These are phyloP conservation scores for Parnassius apollo DNA, from an alignment of 2,888 invertebrate genomes.

Conservation along the genomic window DNA sequence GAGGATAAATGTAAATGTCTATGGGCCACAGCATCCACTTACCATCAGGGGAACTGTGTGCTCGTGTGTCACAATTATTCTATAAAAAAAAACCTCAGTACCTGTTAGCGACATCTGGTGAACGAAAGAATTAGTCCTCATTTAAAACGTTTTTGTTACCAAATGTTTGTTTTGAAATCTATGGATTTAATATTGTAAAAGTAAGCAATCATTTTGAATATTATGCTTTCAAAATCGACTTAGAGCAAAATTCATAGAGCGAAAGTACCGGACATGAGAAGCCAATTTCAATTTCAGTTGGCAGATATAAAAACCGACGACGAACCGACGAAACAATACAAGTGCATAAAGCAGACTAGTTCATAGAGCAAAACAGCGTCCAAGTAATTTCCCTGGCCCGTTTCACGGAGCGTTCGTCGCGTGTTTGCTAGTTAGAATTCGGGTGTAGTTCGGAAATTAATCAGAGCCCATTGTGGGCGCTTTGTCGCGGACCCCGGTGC, in stretches of 20 bases:
- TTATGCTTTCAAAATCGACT: slow-evolving; percentile 21
- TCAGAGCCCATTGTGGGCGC: slow-evolving; percentile 77
- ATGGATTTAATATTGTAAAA: too few relatives aligned
- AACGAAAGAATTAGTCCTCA: too few relatives aligned
- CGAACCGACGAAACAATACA: slow-evolving; percentile 28
- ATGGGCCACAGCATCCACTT: too few relatives aligned
- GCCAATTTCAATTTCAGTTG: slow-evolving; percentile 18
- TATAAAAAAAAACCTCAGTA: too few relatives aligned
- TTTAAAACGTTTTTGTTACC: too few relatives aligned
- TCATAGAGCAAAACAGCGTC: slow-evolving; percentile 48
- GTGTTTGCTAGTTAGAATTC: slow-evolving; percentile 78
- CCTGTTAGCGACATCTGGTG: too few relatives aligned
- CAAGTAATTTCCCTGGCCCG: slow-evolving; percentile 62
- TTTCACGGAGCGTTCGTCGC: slow-evolving; percentile 55
- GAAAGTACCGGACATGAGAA: slow-evolving; percentile 30
- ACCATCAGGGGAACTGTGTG: too few relatives aligned
- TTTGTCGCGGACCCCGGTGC: slow-evolving; percentile 74
- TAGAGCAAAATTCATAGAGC: slow-evolving; percentile 29
- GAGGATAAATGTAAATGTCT: too few relatives aligned
- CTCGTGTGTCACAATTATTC: too few relatives aligned
- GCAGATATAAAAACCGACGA: slow-evolving; percentile 23
- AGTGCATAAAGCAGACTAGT: slow-evolving; percentile 39
- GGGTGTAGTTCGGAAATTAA: slow-evolving; percentile 80
- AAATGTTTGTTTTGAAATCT: too few relatives aligned
- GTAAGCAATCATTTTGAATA: too few relatives aligned